A percentile compares a stretch with the other conserved stretches of the same genome.
These are phyloP conservation scores for Acronicta leporina DNA, from an alignment of 2,888 invertebrate genomes.

Conservation along the genomic window DNA sequence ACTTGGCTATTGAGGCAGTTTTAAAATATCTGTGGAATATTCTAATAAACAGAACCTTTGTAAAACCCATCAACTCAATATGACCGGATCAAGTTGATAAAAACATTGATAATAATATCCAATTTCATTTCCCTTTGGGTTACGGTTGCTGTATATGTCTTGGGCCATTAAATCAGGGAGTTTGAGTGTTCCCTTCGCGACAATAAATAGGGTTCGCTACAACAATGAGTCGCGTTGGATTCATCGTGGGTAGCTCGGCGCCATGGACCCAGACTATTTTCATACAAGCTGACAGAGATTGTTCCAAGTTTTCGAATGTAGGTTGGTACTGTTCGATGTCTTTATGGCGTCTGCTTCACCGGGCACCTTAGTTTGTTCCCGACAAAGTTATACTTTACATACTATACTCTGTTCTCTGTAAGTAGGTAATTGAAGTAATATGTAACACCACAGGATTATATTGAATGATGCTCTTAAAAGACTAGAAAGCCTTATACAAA, in stretches of 20 bases:
- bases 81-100: slow-evolving; percentile 37
- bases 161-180: slow-evolving; percentile 58
- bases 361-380: slow-evolving; percentile 2
- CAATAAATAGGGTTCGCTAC: slow-evolving; percentile 41
- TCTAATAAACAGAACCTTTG: not conserved
- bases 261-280: slow-evolving; percentile 56
- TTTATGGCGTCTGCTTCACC: slow-evolving; percentile 14
- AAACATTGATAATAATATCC: slow-evolving; percentile 36
- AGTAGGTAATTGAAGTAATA: too few relatives aligned
- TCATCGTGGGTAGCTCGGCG: slow-evolving; percentile 65
- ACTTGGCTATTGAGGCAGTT: too few relatives aligned
- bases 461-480: too few relatives aligned
- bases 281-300: slow-evolving; percentile 47
- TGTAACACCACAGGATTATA: too few relatives aligned
- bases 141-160: slow-evolving; percentile 48
- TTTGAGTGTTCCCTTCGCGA: slow-evolving; percentile 55
- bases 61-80: slow-evolving; percentile 24
- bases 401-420: too few relatives aligned
- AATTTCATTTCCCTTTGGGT: slow-evolving; percentile 42
- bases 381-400: slow-evolving; percentile 1
- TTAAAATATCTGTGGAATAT: not conserved
- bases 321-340: slow-evolving; percentile 24
- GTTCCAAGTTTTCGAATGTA: slow-evolving; percentile 34
- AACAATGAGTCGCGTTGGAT: slow-evolving; percentile 49
- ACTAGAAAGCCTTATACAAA: too few relatives aligned